phyloP scores from a whole-genome alignment of 2,797 vertebrate genomes.

The Eulemur rubriventer region DNA sequence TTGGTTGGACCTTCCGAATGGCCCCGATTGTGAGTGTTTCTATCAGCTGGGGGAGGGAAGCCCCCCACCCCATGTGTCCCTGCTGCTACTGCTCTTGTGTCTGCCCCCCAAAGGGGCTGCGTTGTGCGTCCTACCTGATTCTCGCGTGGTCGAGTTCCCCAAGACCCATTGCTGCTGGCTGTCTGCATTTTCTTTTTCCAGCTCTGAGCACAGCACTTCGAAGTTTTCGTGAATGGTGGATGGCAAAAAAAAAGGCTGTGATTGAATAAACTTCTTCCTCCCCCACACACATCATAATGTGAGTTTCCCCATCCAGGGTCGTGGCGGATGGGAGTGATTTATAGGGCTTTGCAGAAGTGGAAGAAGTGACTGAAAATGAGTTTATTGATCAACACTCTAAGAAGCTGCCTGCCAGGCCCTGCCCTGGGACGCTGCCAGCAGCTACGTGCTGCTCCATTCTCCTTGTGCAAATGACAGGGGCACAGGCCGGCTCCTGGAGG shows the following conservation, averaged over 20 bases:
- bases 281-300: background rate
- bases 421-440: background rate
- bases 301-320: conserved; percentile 6
- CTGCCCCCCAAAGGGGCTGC: background rate
- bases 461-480: background rate
- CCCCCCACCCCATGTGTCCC: rapidly evolving
- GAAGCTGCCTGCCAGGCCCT: background rate
- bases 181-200: conserved; percentile 19
- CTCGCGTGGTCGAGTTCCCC: background rate
- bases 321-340: background rate
- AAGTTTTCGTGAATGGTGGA: conserved; percentile 62
- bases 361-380: conserved; percentile 10
- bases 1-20: background rate
- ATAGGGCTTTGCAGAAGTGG: conserved; percentile 3
- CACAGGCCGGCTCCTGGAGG: background rate
- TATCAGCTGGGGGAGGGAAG: background rate
- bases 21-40: background rate
- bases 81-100: background rate
- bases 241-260: conserved; percentile 14
- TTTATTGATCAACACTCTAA: background rate
- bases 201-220: conserved; percentile 45
- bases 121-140: background rate
- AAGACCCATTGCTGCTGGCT: background rate
- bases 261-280: conserved; percentile 54
- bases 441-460: background rate